A percentile compares a stretch with the other conserved stretches of the same genome.
Evolutionary conservation across 2,797 vertebrate species (phyloP).

Genomic region (Hyperoplus immaculatus): DNA sequence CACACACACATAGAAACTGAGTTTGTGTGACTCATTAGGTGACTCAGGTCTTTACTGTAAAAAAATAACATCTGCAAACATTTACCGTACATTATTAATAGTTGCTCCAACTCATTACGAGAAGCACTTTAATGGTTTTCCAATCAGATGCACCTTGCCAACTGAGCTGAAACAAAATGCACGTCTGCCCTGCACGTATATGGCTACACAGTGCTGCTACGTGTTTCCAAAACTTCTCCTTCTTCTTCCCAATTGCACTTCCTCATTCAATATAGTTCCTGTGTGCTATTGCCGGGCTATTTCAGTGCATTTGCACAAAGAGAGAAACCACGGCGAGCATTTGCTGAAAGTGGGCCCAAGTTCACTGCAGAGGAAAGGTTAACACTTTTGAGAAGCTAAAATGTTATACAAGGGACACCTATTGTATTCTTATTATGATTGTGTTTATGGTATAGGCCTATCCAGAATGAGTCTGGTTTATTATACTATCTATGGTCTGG

Average conservation of each 20-base stretch:
- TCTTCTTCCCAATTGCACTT: constrained; percentile 71
- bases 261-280: constrained; percentile 63
- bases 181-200: background rate
- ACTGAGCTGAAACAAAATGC: constrained; percentile 7
- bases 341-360: constrained; percentile 25
- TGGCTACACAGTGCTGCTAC: background rate
- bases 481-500: too few species aligned
- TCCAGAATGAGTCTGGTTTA: too few species aligned
- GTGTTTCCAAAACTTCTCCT: constrained; percentile 57
- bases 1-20: constrained; percentile 44
- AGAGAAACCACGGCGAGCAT: constrained; percentile 44
- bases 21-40: constrained; percentile 74
- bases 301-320: constrained; percentile 44
- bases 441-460: too few species aligned
- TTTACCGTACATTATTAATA: constrained; percentile 75
- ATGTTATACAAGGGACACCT: background rate
- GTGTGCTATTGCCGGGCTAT: constrained; percentile 41
- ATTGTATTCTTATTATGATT: background rate
- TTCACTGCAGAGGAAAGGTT: constrained; percentile 10
- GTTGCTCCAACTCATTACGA: constrained; percentile 64
- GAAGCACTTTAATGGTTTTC: constrained; percentile 64
- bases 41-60: constrained; percentile 76
- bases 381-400: background rate
- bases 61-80: constrained; percentile 73
- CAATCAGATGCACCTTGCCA: constrained; percentile 55